Evolutionary conservation across 2,113 vertebrate genomes (phyloP), one percentile per base, ranked within the genome.

Genomic region (Ciconia maguari): DNA sequence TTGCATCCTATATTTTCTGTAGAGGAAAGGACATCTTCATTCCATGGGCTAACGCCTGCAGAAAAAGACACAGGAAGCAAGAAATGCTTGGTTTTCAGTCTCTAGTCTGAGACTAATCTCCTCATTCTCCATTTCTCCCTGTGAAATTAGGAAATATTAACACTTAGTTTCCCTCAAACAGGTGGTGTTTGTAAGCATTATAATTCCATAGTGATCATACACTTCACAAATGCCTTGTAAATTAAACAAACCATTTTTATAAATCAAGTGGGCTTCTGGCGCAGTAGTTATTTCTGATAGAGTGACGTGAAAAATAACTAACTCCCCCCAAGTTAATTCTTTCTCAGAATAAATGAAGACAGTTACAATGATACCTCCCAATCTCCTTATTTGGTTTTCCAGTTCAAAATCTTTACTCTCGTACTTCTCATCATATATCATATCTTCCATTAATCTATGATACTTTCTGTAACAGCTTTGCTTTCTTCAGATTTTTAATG

Each of bases 81-180:
- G 71, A 94, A 94, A 58, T 34, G 6, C 27, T 85, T 54, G 5
- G 15, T 16, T 87, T 93, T 69, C 30, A 48, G 36, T 61, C 48
- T 65, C 36, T 30, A 82, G 27, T 17, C 65, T 87, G 74, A 89
- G 25, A 76, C 29, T 76, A 27, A 66, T 32, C 26, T 88, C 58
- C 41, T 82, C 75, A 42, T 75, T 93, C 75, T 93, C 68, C 46
- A 74, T 55, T 91, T 77, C 62, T 87, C 42, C 54, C 58, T 14
- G 11, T 85, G 74, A 94, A 91, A 90, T 60, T 55, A 69, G 51
- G 79, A 94, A 94, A 93, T 80, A 85, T 29, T 90, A 90, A 58
- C 48, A 92, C 44, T 90, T 76, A 13, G 54, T 83, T 86, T 94
- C 93, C 93, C 75, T 80, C 89, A 83, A 83, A 91, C 46, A 90